Evolutionary conservation across 2,888 invertebrate genomes (phyloP).

Genomic region (Hyposoter didymator): DNA sequence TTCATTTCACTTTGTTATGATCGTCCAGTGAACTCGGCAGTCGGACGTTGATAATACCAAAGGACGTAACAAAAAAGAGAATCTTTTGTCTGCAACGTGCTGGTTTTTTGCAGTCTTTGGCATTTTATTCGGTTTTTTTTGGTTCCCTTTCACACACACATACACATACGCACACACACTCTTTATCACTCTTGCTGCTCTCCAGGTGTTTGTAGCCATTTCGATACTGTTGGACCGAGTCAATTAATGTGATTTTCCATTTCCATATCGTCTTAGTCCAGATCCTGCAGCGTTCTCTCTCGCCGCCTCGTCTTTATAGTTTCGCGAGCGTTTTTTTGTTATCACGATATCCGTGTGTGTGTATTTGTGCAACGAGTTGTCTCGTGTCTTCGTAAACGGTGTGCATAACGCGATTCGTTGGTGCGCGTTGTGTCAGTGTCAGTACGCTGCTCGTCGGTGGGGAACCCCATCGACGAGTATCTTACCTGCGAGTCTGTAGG

Average conservation of each 20-base stretch:
- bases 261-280: neutral
- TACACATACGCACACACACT: neutral
- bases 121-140: neutral
- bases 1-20: constrained; percentile 4
- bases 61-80: neutral
- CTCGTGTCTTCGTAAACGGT: neutral
- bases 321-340: constrained; percentile 34
- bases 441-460: constrained; percentile 13
- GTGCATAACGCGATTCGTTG: constrained; percentile 43
- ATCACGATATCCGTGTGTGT: constrained; percentile 22
- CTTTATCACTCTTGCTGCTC: neutral
- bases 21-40: neutral
- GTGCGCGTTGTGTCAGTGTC: constrained; percentile 33
- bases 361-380: constrained; percentile 6
- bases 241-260: constrained; percentile 23
- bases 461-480: constrained; percentile 32
- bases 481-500: constrained; percentile 30
- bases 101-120: neutral
- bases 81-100: neutral
- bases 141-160: neutral
- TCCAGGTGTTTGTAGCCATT: constrained; percentile 14
- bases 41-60: neutral
- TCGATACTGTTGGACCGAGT: constrained; percentile 18
- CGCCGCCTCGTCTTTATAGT: constrained; percentile 10
- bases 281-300: neutral